These are phyloP conservation scores for Iselma pallidipennis DNA, from an alignment of 2,888 invertebrate species.

Conservation along the genomic window DNA sequence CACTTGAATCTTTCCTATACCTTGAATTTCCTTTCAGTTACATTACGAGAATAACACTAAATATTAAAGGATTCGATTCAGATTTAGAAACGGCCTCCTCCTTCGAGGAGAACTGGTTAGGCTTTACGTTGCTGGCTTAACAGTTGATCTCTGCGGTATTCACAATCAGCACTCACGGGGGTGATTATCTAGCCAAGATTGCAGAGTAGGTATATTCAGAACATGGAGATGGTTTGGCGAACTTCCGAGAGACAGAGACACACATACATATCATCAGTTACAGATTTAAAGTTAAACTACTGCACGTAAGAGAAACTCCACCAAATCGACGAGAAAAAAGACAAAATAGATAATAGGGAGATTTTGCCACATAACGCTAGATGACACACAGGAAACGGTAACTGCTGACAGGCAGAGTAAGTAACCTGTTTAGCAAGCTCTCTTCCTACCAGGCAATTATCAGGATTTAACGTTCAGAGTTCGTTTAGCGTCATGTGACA, in stretches of 20 bases:
- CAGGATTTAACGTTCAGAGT: no score
- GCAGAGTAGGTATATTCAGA: slow-evolving; percentile 36
- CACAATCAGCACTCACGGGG: slow-evolving; percentile 47
- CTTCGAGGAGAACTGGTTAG: neutral
- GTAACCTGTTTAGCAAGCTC: no score
- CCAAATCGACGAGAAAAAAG: neutral
- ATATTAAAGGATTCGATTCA: neutral
- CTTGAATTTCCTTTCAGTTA: neutral
- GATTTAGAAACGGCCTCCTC: neutral
- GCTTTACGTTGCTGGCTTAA: slow-evolving; percentile 28
- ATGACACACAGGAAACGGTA: no score
- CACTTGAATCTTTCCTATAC: no score
- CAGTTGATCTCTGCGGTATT: slow-evolving; percentile 43
- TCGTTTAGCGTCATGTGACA: no score
- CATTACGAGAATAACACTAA: neutral
- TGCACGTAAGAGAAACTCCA: no score
- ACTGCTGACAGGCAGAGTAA: no score
- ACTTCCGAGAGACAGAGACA: no score
- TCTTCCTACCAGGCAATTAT: no score
- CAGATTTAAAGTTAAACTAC: no score
- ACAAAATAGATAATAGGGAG: no score
- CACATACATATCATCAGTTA: neutral
- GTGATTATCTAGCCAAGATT: slow-evolving; percentile 46
- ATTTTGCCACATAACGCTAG: no score
- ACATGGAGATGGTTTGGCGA: slow-evolving; percentile 19